These are phyloP conservation scores for Steatocranus sp. DNA, from an alignment of 2,797 vertebrate species.

Conservation along the genomic window DNA sequence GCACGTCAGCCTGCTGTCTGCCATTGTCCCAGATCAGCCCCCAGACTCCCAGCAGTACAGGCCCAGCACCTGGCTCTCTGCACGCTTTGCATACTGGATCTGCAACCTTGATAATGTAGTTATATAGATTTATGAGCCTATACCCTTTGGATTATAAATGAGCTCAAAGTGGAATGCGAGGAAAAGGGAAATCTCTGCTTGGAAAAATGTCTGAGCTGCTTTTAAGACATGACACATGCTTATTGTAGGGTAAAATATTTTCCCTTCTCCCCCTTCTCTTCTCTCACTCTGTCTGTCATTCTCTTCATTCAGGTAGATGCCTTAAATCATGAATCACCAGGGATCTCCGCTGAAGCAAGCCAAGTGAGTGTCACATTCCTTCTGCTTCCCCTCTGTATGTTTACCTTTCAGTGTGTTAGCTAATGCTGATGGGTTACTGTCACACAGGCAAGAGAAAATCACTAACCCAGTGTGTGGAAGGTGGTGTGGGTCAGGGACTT, in stretches of 20 bases:
- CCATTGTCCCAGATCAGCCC: slow-evolving; percentile 40
- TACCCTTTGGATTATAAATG: not conserved
- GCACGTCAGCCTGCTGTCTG: slow-evolving; percentile 52
- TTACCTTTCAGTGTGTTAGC: slow-evolving; percentile 21
- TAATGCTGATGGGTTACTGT: slow-evolving; percentile 3
- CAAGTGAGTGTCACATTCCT: slow-evolving; percentile 68
- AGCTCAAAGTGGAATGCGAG: not conserved
- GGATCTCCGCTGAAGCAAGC: slow-evolving; percentile 50
- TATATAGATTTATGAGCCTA: not conserved
- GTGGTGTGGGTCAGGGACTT: slow-evolving; percentile 68
- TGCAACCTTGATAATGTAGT: not conserved
- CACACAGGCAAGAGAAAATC: slow-evolving; percentile 35
- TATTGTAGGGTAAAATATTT: not conserved
- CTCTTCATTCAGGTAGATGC: slow-evolving; percentile 64
- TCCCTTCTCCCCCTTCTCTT: not conserved
- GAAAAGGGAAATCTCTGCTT: not conserved
- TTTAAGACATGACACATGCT: not conserved
- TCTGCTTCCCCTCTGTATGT: not conserved
- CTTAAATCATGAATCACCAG: slow-evolving; percentile 65
- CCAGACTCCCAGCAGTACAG: slow-evolving; percentile 5
- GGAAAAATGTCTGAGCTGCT: not conserved
- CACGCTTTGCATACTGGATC: not conserved
- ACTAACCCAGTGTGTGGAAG: slow-evolving; percentile 58
- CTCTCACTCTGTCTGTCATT: not conserved
- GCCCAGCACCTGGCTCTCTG: slow-evolving; percentile 44